These are phyloP conservation scores for Teleopsis dalmanni DNA, from an alignment of 1,140 invertebrate species.

Conservation along the genomic window DNA sequence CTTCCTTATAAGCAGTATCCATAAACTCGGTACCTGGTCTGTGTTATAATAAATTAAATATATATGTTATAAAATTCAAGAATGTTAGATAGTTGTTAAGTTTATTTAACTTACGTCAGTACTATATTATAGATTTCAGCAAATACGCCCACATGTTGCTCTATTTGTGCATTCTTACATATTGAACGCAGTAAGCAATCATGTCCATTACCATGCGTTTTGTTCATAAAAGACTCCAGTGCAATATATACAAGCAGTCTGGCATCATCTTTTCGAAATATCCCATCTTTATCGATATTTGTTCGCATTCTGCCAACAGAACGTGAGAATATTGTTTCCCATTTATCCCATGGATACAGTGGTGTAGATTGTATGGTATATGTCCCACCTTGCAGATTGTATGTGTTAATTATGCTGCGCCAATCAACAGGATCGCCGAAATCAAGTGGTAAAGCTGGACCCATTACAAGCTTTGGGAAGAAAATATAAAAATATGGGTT, in stretches of 20 bases:
- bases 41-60: neutral
- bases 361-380: constrained; percentile 29
- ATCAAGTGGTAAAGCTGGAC: constrained; percentile 26
- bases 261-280: too few relatives aligned
- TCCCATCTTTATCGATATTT: neutral
- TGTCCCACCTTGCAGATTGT: constrained; percentile 29
- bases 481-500: too few relatives aligned
- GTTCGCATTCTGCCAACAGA: neutral
- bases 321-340: constrained; percentile 31
- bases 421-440: constrained; percentile 30
- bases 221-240: constrained; percentile 8
- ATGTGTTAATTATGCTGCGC: constrained; percentile 33
- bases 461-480: too few relatives aligned
- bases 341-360: constrained; percentile 38
- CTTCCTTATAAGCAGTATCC: constrained; percentile 28
- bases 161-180: constrained; percentile 15
- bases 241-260: constrained; percentile 4
- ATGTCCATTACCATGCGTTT: neutral
- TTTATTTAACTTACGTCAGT: constrained; percentile 8
- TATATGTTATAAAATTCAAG: neutral
- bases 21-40: constrained; percentile 32
- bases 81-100: neutral
- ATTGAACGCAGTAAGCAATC: constrained; percentile 11
- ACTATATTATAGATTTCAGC: constrained; percentile 9
- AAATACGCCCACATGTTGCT: constrained; percentile 9